Conservation (phyloP, 2,113 vertebrate genomes). For the Leptosomus discolor region DNA sequence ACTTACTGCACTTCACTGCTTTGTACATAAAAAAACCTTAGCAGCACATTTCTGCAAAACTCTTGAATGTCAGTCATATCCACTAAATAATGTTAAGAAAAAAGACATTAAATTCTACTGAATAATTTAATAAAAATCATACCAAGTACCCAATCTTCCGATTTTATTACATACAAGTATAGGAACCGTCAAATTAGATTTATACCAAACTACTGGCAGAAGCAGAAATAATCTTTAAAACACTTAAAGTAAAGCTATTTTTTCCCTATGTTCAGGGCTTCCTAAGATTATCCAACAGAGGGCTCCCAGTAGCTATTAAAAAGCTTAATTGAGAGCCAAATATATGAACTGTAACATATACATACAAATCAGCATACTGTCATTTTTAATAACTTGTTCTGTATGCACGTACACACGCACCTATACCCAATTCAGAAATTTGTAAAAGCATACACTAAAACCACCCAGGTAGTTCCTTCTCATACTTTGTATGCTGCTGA, state of each 20-base stretch:
- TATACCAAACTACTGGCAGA: background rate
- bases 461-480: background rate
- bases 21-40: background rate
- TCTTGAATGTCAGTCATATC: background rate
- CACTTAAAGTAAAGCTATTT: background rate
- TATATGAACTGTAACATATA: accelerated
- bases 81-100: background rate
- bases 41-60: background rate
- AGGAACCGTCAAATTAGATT: background rate
- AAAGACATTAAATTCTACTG: background rate
- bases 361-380: background rate
- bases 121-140: slow-evolving; percentile 6
- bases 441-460: background rate
- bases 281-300: slow-evolving; percentile 53
- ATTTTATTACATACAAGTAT: background rate
- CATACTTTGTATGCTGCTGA: background rate
- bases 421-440: background rate
- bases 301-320: slow-evolving; percentile 48
- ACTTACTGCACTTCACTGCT: background rate
- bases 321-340: background rate
- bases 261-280: background rate
- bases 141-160: background rate
- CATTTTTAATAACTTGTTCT: background rate
- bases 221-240: background rate
- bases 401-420: background rate